A percentile compares a stretch with the other conserved stretches of the same genome.
These are phyloP conservation scores for Homarus gammarus DNA, from an alignment of 2,888 invertebrate species.

Conservation along the genomic window DNA sequence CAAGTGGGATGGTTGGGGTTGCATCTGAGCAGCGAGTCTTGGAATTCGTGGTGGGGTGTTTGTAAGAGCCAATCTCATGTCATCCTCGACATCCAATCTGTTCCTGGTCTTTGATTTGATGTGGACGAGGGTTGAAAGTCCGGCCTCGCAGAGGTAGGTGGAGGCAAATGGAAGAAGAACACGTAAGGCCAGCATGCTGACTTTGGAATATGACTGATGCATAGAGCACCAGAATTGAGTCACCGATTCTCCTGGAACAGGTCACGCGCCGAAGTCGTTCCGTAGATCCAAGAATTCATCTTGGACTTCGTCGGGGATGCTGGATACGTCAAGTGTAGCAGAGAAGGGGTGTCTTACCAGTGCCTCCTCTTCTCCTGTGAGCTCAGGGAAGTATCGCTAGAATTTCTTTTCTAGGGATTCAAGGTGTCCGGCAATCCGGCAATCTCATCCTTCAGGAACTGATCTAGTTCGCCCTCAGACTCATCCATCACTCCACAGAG, in stretches of 20 bases:
- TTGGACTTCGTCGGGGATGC: constrained; percentile 28
- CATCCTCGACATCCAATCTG: constrained; percentile 17
- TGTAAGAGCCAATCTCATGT: constrained; percentile 36
- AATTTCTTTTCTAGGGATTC: constrained; percentile 29
- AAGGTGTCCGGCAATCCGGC: background rate
- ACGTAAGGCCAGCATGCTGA: constrained; percentile 31
- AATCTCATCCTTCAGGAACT: constrained; percentile 11
- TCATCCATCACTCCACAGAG: constrained; percentile 27
- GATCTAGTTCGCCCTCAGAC: background rate
- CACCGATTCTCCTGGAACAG: constrained; percentile 24
- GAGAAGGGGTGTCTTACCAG: constrained; percentile 46
- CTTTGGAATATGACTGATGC: constrained; percentile 47
- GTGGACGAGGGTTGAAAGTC: background rate
- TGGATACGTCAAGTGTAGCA: constrained; percentile 42
- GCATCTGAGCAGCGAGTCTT: too few relatives aligned
- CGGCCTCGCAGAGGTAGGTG: background rate
- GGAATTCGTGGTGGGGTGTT: constrained; percentile 23
- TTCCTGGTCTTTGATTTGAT: constrained; percentile 19
- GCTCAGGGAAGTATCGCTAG: constrained; percentile 27
- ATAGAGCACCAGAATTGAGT: constrained; percentile 40
- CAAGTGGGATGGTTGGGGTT: too few relatives aligned
- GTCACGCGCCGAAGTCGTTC: constrained; percentile 6
- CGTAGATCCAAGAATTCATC: constrained; percentile 29
- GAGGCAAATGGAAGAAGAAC: constrained; percentile 30
- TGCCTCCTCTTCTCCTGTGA: constrained; percentile 28